These are phyloP conservation scores for Himalopsyche anomala DNA, from an alignment of 2,888 invertebrate species.

Conservation along the genomic window DNA sequence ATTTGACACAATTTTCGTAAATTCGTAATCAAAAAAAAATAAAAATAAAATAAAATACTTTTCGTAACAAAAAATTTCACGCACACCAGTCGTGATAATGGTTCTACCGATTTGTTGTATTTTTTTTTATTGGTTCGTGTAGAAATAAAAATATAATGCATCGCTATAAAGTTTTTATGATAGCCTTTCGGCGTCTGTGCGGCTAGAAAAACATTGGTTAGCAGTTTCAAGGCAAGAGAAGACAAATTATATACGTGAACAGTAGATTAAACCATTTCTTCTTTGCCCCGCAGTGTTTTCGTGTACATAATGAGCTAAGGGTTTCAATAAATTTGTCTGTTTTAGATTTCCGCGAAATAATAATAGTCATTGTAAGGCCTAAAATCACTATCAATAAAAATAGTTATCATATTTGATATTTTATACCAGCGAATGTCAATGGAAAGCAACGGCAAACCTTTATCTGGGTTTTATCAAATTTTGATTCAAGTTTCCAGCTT, in stretches of 20 bases:
- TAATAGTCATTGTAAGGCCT: too few species aligned
- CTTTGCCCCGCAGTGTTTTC: too few species aligned
- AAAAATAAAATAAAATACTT: neutral
- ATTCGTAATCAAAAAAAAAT: conserved; percentile 3
- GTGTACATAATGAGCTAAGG: too few species aligned
- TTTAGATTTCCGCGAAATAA: too few species aligned
- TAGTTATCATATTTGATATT: too few species aligned
- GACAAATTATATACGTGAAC: conserved; percentile 5
- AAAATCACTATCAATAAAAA: too few species aligned
- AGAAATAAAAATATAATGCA: conserved; percentile 10
- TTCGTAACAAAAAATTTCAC: conserved; percentile 26
- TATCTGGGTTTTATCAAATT: too few species aligned
- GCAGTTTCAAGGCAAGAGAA: neutral
- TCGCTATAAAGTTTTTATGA: neutral
- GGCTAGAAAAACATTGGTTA: neutral
- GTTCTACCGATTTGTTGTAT: neutral
- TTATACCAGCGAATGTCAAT: too few species aligned
- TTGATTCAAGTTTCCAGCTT: too few species aligned
- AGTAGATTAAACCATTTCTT: neutral
- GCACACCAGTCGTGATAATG: conserved; percentile 23
- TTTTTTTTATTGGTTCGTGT: conserved; percentile 31
- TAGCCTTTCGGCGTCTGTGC: neutral
- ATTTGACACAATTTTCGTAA: conserved; percentile 26
- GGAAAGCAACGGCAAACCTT: too few species aligned
- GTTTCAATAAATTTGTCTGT: too few species aligned